phyloP scores from a whole-genome alignment of 2,797 vertebrate genomes.

The Halcyon chelicuti region DNA sequence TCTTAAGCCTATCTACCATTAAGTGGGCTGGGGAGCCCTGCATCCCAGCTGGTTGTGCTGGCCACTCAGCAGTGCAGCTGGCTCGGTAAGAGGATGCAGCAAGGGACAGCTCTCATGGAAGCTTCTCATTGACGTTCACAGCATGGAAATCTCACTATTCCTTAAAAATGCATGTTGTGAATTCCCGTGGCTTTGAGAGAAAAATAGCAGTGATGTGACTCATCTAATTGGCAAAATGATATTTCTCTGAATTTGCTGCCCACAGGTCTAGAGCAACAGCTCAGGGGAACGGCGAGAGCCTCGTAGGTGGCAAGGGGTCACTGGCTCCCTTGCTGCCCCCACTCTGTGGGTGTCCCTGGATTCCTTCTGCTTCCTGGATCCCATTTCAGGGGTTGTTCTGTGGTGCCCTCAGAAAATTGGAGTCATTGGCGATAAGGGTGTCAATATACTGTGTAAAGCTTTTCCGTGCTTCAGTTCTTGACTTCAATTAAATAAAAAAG shows the following conservation, averaged over 20 bases:
- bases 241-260: neutral
- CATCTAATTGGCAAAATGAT: neutral
- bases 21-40: neutral
- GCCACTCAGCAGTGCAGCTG: fast-evolving
- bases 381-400: fast-evolving
- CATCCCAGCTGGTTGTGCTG: neutral
- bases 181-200: neutral
- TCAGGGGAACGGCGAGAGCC: neutral
- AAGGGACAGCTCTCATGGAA: neutral
- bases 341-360: fast-evolving
- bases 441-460: fast-evolving
- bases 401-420: neutral
- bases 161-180: neutral
- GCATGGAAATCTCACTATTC: neutral
- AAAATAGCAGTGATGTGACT: neutral
- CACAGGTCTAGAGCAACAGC: fast-evolving
- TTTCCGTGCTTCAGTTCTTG: neutral
- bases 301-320: fast-evolving
- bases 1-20: neutral
- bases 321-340: too few species aligned
- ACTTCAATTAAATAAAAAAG: neutral
- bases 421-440: fast-evolving
- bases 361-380: too few species aligned
- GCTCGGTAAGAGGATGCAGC: too few species aligned
- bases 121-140: fast-evolving